phyloP scores from a whole-genome alignment of 2,113 vertebrate species.

The Perca fluviatilis region DNA sequence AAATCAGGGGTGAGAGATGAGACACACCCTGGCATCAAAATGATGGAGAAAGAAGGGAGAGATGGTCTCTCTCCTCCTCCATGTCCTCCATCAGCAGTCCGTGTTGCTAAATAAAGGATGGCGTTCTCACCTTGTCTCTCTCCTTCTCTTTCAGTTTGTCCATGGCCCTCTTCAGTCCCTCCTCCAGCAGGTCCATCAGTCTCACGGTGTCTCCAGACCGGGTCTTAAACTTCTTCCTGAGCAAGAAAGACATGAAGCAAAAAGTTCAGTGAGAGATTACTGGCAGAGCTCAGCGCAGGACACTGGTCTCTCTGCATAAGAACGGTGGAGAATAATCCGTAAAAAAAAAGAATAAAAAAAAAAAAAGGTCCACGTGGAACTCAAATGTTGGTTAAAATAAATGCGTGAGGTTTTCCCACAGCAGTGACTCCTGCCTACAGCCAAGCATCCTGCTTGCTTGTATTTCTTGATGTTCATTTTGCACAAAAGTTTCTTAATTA shows the following conservation, averaged over 20 bases:
- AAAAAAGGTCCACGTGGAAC: no score
- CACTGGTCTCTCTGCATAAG: no score
- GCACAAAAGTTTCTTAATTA: no score
- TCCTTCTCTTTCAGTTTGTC: conserved; percentile 98
- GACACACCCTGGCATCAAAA: neutral
- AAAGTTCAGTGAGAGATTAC: neutral
- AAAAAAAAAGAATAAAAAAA: no score
- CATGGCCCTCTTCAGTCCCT: conserved; percentile 96
- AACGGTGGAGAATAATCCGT: no score
- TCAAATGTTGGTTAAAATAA: no score
- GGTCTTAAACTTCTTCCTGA: conserved; percentile 99
- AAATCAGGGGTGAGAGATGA: neutral
- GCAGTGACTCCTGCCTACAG: no score
- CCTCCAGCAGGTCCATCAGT: conserved; percentile 93
- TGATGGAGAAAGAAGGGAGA: neutral
- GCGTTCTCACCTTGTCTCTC: conserved; percentile 90
- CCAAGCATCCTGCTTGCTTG: no score
- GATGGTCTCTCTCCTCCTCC: neutral
- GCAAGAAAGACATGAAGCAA: conserved; percentile 14
- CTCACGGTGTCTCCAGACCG: conserved; percentile 95
- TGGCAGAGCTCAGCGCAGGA: no score
- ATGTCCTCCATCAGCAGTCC: neutral
- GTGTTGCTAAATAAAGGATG: neutral
- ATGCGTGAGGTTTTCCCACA: no score
- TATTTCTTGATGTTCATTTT: no score